Conservation (phyloP, 2,113 vertebrate species). For the Oncorhynchus nerka region DNA sequence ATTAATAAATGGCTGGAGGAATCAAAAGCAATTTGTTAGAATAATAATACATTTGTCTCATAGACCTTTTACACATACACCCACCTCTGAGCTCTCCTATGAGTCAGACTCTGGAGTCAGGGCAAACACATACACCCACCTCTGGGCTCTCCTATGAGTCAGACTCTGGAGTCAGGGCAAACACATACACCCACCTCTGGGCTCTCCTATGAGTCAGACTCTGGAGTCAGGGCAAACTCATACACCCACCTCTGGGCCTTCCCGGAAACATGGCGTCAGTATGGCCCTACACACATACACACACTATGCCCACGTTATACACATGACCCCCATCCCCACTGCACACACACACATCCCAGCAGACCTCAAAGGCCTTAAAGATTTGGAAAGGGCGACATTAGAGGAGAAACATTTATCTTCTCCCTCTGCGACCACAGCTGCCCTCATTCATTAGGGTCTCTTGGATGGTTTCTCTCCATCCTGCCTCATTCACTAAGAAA, state of each 20-base stretch:
- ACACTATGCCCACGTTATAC: not conserved
- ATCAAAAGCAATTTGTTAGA: no score
- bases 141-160: not conserved
- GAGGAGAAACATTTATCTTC: constrained; percentile 29
- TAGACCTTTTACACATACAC: not conserved
- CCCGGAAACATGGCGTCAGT: no score
- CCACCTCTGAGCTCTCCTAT: no score
- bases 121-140: no score
- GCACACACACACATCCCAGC: constrained; percentile 13
- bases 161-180: no score
- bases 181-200: not conserved
- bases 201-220: not conserved
- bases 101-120: no score
- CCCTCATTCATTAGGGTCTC: constrained; percentile 62
- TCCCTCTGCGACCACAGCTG: constrained; percentile 61
- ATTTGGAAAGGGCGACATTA: constrained; percentile 38
- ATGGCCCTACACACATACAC: no score
- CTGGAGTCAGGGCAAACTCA: no score
- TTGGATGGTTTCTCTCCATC: constrained; percentile 55
- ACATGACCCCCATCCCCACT: not conserved
- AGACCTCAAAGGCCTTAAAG: not conserved
- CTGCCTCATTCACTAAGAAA: constrained; percentile 53
- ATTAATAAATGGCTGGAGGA: no score
- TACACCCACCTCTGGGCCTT: no score
- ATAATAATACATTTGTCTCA: not conserved